Evolutionary conservation across 2,797 vertebrate species (phyloP).

Genomic region (Ispidina lecontei): DNA sequence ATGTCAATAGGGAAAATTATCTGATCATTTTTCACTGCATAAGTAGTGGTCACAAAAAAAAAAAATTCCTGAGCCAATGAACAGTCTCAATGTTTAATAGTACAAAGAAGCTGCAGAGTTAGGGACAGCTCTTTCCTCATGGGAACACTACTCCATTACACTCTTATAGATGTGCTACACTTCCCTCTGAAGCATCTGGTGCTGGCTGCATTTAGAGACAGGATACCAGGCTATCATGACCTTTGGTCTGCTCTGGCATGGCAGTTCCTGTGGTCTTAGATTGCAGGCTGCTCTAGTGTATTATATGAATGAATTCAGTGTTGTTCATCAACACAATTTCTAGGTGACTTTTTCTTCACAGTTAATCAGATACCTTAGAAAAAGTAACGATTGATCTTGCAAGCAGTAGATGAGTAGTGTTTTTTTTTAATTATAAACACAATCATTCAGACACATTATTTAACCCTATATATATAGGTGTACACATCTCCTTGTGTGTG

Average conservation of each 20-base stretch:
- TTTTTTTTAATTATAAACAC: neutral
- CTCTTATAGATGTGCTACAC: neutral
- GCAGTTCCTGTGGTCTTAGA: neutral
- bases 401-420: neutral
- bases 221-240: neutral
- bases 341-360: neutral
- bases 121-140: neutral
- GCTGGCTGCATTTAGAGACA: neutral
- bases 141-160: neutral
- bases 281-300: neutral
- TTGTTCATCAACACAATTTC: neutral
- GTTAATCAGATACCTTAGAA: neutral
- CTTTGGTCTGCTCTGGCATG: neutral
- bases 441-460: neutral
- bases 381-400: neutral
- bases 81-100: neutral
- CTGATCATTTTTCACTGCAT: neutral
- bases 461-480: neutral
- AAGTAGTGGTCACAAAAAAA: neutral
- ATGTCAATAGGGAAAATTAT: neutral
- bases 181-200: neutral
- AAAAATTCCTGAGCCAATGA: neutral
- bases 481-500: neutral
- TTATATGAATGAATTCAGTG: neutral
- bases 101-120: neutral